A percentile compares a stretch with the other conserved stretches of the same genome.
Conservation (phyloP, 2,888 invertebrate genomes). For the Vandiemenella viatica region DNA sequence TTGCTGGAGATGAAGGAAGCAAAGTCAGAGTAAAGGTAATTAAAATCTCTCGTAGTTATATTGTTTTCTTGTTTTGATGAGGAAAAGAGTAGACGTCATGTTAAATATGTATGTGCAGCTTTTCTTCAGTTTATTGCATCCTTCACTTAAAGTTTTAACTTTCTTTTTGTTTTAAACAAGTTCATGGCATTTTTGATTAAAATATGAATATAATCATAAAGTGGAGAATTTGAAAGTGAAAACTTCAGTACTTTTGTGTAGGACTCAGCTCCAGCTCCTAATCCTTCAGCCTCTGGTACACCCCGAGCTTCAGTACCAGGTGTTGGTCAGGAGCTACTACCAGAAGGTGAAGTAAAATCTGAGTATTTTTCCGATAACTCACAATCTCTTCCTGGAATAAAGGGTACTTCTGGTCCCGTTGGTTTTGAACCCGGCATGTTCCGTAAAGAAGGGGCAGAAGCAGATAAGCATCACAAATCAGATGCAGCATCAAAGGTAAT, state of each 20-base stretch:
- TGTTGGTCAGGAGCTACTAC: not conserved
- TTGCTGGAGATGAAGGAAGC: conserved; percentile 24
- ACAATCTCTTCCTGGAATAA: conserved; percentile 57
- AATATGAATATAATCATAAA: too few species aligned
- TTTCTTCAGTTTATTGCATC: not conserved
- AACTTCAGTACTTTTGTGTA: not conserved
- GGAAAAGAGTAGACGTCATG: not conserved
- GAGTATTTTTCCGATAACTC: conserved; percentile 63
- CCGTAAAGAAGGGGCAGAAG: conserved; percentile 32
- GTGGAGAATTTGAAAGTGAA: not conserved
- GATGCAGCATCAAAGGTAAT: conserved; percentile 33
- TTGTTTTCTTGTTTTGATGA: not conserved
- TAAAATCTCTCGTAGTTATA: not conserved
- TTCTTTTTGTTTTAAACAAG: too few species aligned
- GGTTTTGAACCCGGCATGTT: conserved; percentile 81
- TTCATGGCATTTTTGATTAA: too few species aligned
- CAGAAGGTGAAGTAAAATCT: conserved; percentile 15
- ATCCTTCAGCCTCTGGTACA: not conserved
- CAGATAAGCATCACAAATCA: conserved; percentile 27
- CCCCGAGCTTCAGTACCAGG: too few species aligned
- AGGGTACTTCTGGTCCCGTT: conserved; percentile 45
- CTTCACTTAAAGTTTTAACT: not conserved
- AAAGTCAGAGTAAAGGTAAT: conserved; percentile 12
- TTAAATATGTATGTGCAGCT: not conserved
- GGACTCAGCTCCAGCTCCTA: not conserved